A percentile compares a stretch with the other conserved stretches of the same genome.
Conservation (phyloP, 2,888 invertebrate genomes). For the Eristalinus sepulchralis region DNA sequence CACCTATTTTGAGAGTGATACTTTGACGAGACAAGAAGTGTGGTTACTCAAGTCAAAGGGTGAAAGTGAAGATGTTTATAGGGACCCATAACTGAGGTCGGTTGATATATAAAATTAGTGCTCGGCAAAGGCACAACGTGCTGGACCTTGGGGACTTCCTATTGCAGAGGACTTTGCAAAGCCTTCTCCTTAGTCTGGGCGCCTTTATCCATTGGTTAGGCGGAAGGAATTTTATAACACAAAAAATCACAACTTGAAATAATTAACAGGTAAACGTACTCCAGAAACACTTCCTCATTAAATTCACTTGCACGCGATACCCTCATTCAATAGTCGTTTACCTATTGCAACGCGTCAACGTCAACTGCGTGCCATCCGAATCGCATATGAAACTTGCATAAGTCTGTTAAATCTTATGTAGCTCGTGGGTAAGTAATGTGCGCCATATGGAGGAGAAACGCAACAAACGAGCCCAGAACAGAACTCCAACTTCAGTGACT, state of each 20-base stretch:
- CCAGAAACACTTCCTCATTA: constrained; percentile 10
- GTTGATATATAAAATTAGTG: too few relatives aligned
- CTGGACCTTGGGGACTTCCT: too few relatives aligned
- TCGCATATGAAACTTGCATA: not conserved
- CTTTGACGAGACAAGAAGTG: too few relatives aligned
- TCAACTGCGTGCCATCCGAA: not conserved
- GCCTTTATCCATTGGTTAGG: not conserved
- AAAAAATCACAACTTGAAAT: not conserved
- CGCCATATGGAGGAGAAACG: not conserved
- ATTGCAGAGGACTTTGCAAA: too few relatives aligned
- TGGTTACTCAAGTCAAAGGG: too few relatives aligned
- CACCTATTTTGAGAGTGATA: too few relatives aligned
- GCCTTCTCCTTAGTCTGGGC: too few relatives aligned
- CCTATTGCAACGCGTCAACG: not conserved
- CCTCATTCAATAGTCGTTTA: constrained; percentile 24
- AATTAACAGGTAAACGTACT: constrained; percentile 12
- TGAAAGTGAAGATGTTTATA: too few relatives aligned
- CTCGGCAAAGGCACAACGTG: too few relatives aligned
- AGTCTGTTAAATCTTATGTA: not conserved
- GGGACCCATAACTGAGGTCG: too few relatives aligned
- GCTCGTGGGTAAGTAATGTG: not conserved
- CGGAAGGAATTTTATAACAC: not conserved
- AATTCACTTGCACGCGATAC: constrained; percentile 32
- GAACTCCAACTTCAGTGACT: not conserved
- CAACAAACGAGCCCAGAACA: not conserved